Evolutionary conservation across 2,888 invertebrate genomes (phyloP).

Genomic region (Pogonocherus hispidulus): DNA sequence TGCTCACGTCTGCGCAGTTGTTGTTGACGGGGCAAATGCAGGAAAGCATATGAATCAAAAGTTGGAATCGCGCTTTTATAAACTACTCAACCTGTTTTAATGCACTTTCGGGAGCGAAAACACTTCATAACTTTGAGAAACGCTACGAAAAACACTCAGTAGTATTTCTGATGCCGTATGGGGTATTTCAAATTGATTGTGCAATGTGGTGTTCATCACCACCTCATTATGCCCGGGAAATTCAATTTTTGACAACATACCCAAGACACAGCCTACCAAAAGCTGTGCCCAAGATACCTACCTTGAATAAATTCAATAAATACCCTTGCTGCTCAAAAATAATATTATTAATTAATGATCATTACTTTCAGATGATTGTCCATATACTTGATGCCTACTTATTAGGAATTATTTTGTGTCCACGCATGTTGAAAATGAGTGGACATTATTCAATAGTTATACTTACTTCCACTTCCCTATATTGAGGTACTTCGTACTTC

Average conservation of each 20-base stretch:
- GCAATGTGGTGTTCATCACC: conserved; percentile 29
- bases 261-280: no score
- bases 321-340: no score
- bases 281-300: no score
- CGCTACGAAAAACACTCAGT: conserved; percentile 45
- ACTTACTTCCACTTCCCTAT: no score
- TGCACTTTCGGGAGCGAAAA: conserved; percentile 53
- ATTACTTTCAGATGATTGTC: no score
- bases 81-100: conserved; percentile 53
- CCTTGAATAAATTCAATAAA: no score
- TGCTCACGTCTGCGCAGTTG: conserved; percentile 54
- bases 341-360: no score
- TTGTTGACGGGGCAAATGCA: conserved; percentile 60
- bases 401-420: no score
- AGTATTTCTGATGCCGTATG: conserved; percentile 36
- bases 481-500: no score
- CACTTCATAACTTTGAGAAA: conserved; percentile 43
- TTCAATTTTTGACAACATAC: conserved; percentile 34
- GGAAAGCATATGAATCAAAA: conserved; percentile 66
- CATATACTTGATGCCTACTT: no score
- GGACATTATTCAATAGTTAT: no score
- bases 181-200: conserved; percentile 30
- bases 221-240: conserved; percentile 45
- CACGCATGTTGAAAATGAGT: no score
- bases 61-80: conserved; percentile 58